These are phyloP conservation scores for Gymnobelideus leadbeateri DNA, from an alignment of 2,113 vertebrate species.

Conservation along the genomic window DNA sequence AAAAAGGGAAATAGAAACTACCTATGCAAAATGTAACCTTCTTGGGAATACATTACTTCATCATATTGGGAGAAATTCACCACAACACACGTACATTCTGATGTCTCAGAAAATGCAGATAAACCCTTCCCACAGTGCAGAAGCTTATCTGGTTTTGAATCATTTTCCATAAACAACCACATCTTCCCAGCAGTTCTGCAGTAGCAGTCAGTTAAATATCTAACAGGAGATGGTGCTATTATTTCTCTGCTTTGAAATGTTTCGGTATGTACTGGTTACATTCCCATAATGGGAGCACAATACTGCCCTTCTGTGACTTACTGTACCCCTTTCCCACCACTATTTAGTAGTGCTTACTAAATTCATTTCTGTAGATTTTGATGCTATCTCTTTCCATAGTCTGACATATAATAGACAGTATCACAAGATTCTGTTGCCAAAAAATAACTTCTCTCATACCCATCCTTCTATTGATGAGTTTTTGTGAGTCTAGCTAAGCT, in stretches of 20 bases:
- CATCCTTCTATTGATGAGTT: too few relatives aligned
- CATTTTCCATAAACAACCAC: not conserved
- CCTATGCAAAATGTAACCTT: not conserved
- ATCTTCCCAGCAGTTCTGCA: not conserved
- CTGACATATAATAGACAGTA: not conserved
- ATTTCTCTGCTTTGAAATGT: not conserved
- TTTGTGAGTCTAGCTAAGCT: not conserved
- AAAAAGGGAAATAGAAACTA: not conserved
- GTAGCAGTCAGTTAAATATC: not conserved
- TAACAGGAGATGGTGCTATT: not conserved
- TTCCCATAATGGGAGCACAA: not conserved
- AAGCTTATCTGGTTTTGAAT: not conserved
- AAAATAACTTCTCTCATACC: not conserved
- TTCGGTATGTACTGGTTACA: not conserved
- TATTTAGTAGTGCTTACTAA: not conserved
- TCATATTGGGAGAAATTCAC: not conserved
- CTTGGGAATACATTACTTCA: not conserved
- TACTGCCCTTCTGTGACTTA: not conserved
- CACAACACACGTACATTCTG: not conserved
- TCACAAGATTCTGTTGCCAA: not conserved
- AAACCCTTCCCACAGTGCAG: not conserved
- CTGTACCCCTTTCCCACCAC: not conserved
- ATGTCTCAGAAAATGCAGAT: not conserved
- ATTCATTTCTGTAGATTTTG: not conserved
- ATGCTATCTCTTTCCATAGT: not conserved